phyloP scores from a whole-genome alignment of 2,888 invertebrate species.

The Ditula angustiorana region DNA sequence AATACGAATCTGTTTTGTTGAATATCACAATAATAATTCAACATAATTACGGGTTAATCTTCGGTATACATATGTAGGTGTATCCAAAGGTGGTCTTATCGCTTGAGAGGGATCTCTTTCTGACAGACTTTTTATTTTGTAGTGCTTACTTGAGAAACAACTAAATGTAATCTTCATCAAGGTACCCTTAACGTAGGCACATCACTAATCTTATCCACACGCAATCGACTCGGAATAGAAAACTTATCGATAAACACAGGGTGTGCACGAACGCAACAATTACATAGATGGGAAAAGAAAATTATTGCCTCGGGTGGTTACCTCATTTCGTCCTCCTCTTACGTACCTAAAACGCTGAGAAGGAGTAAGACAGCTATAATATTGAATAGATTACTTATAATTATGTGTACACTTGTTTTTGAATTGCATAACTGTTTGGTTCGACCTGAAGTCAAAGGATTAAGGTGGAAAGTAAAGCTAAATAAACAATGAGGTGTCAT shows the following conservation, averaged over 20 bases:
- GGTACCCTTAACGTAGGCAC: constrained; percentile 18
- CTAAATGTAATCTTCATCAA: too few species aligned
- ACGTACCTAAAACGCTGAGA: constrained; percentile 24
- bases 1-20: too few species aligned
- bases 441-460: neutral
- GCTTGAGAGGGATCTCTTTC: too few species aligned
- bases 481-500: neutral
- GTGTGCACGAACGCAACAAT: constrained; percentile 59
- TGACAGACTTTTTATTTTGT: too few species aligned
- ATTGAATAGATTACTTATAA: constrained; percentile 58
- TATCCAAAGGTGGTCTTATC: too few species aligned
- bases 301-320: constrained; percentile 54
- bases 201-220: constrained; percentile 49
- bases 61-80: too few species aligned
- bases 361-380: constrained; percentile 37
- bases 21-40: too few species aligned
- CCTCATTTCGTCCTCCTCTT: constrained; percentile 53
- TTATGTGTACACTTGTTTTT: constrained; percentile 47
- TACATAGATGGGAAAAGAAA: constrained; percentile 62
- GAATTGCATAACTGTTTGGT: constrained; percentile 33
- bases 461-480: too few species aligned
- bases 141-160: too few species aligned
- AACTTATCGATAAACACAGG: constrained; percentile 61
- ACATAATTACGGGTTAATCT: too few species aligned
- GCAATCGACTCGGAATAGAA: constrained; percentile 53